Conservation (phyloP, 2,888 invertebrate genomes). For the Liodrosophila aerea region DNA sequence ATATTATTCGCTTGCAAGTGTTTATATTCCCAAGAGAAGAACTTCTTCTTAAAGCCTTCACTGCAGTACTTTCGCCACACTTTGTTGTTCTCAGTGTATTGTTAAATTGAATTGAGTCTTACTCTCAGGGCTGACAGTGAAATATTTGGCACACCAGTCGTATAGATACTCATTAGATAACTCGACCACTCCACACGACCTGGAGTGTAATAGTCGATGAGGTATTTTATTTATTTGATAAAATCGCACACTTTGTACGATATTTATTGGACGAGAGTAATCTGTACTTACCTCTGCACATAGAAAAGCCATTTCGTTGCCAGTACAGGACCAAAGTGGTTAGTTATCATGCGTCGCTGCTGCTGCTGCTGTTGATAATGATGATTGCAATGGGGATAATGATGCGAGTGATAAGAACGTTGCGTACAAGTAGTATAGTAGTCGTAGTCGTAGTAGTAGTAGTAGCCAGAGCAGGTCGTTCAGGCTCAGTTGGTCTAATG, state of each 20-base stretch:
- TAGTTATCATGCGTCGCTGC: conserved; percentile 60
- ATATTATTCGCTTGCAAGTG: too few species aligned
- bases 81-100: too few species aligned
- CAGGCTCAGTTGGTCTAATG: conserved; percentile 47
- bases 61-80: too few species aligned
- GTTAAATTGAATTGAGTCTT: too few species aligned
- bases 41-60: too few species aligned
- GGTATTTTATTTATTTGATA: background rate
- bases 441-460: background rate
- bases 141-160: too few species aligned
- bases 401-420: conserved; percentile 9
- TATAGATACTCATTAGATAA: background rate
- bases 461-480: conserved; percentile 24
- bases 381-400: conserved; percentile 14
- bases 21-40: too few species aligned
- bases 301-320: conserved; percentile 77
- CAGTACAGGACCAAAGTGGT: conserved; percentile 61
- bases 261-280: conserved; percentile 19
- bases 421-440: conserved; percentile 10
- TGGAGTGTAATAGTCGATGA: background rate
- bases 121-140: too few species aligned
- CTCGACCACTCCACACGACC: background rate
- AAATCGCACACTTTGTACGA: conserved; percentile 1
- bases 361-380: conserved; percentile 17
- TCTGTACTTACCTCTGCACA: conserved; percentile 61